Evolutionary conservation across 2,113 vertebrate species (phyloP), one percentile per base, ranked within the genome.

Genomic region (Pollachius pollachius): DNA sequence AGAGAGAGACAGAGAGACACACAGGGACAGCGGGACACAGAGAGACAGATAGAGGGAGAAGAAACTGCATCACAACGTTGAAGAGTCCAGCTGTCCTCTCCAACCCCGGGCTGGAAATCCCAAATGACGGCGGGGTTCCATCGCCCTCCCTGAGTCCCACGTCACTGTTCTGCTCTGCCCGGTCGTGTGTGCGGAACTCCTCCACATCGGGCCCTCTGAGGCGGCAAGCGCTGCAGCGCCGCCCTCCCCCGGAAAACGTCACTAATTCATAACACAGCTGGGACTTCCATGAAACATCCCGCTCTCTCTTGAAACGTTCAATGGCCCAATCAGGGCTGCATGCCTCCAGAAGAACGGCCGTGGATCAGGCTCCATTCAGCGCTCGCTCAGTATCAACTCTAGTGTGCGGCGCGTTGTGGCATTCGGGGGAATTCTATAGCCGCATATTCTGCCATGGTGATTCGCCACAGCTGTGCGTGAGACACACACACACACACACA

Each of bases 391-490:
- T 30, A 71, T 86, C 83, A 84, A 70, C 75, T 81, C 79, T 67
- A 52, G 57, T 79, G 76, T 67, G 67, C 57, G 84, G 87, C 80
- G 78, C 13, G 65, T 72, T 81, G 75, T 85, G 80, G 72, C 78
- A 69, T 82, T 73, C 52, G 59, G 76, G 77, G 79, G 81, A 85
- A 56, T 72, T 86, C 82, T 70, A 69, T 25, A 34, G n/a, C 72
- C 56, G 34, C 70, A 57, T 76, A 78, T 77, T 81, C 69, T 41
- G 75, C 41, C 37, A 64, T 54, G 2, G 72, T 86, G 86, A 89
- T 79, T 84, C 67, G 64, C 34, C 71, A 74, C 88, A 87, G 86
- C 88, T 90, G 89, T 86, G 84, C 64, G 81, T 70, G 73, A 62
- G 73, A 66, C 65, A 9, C 63, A 37, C 3, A 37, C 34, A 37